Conservation (phyloP, 2,888 invertebrate species). For the Leucophora obtusa region DNA sequence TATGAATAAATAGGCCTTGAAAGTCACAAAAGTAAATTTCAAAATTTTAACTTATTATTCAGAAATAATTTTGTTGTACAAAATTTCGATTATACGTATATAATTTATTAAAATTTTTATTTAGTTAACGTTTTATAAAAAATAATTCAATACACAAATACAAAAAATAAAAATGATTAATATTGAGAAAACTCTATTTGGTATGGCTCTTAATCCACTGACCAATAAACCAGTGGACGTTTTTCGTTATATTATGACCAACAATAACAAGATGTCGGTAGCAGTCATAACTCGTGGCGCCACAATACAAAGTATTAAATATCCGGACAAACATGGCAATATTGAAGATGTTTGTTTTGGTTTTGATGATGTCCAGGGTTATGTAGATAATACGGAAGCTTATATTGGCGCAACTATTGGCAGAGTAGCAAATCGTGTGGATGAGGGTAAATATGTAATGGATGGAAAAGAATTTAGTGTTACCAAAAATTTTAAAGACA, state of each 20-base stretch:
- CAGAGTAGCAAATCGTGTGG: slow-evolving; percentile 89
- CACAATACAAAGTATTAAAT: slow-evolving; percentile 85
- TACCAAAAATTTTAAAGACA: slow-evolving; percentile 84
- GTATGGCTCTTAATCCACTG: slow-evolving; percentile 72
- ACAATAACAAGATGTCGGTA: slow-evolving; percentile 71
- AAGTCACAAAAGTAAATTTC: not conserved
- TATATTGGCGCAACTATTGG: slow-evolving; percentile 94
- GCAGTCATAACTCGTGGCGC: slow-evolving; percentile 88
- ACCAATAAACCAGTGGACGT: slow-evolving; percentile 69
- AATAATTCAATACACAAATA: not conserved
- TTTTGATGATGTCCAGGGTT: slow-evolving; percentile 88
- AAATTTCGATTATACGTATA: not conserved
- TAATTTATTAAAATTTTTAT: too few relatives aligned
- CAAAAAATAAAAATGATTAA: slow-evolving; percentile 67
- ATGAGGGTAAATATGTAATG: slow-evolving; percentile 84
- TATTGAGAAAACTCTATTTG: slow-evolving; percentile 73
- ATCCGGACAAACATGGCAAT: slow-evolving; percentile 86
- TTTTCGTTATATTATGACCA: slow-evolving; percentile 71
- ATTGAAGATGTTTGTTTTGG: slow-evolving; percentile 89
- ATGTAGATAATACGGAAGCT: slow-evolving; percentile 70
- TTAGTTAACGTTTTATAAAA: not conserved
- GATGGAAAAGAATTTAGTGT: slow-evolving; percentile 84
- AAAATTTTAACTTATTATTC: not conserved
- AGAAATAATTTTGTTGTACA: not conserved
- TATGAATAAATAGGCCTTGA: too few relatives aligned